A percentile compares a stretch with the other conserved stretches of the same genome.
Evolutionary conservation across 2,113 vertebrate genomes (phyloP).

Genomic region (Rhinolophus sinicus): DNA sequence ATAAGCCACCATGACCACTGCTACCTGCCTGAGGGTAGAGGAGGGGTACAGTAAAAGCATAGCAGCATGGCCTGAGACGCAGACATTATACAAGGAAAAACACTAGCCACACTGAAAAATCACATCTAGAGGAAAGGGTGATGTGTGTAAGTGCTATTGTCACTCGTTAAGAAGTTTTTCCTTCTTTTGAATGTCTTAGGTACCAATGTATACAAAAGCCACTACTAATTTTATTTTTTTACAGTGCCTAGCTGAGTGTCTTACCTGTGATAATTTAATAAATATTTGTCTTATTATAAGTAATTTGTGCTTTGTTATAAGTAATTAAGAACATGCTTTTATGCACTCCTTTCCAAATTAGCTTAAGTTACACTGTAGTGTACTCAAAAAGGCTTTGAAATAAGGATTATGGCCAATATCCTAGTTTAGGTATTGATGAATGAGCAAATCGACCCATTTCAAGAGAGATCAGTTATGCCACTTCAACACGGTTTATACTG

Average conservation of each 20-base stretch:
- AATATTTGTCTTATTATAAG: neutral
- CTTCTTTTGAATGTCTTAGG: conserved; percentile 10
- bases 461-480: neutral
- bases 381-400: conserved; percentile 34
- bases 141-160: neutral
- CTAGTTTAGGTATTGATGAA: neutral
- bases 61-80: neutral
- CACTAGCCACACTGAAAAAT: neutral
- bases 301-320: conserved; percentile 72
- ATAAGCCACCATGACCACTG: neutral
- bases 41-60: neutral
- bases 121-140: neutral
- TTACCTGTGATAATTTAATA: conserved; percentile 41
- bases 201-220: neutral
- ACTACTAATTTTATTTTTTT: neutral
- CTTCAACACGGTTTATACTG: neutral
- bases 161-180: neutral
- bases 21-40: neutral
- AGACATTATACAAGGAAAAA: neutral
- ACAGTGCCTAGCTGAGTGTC: conserved; percentile 28
- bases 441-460: neutral
- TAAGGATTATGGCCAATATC: neutral
- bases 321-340: conserved; percentile 31
- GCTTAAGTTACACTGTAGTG: neutral
- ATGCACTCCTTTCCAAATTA: conserved; percentile 37